These are phyloP conservation scores for Bradysia coprophila DNA, from an alignment of 1,140 invertebrate genomes.

Conservation along the genomic window DNA sequence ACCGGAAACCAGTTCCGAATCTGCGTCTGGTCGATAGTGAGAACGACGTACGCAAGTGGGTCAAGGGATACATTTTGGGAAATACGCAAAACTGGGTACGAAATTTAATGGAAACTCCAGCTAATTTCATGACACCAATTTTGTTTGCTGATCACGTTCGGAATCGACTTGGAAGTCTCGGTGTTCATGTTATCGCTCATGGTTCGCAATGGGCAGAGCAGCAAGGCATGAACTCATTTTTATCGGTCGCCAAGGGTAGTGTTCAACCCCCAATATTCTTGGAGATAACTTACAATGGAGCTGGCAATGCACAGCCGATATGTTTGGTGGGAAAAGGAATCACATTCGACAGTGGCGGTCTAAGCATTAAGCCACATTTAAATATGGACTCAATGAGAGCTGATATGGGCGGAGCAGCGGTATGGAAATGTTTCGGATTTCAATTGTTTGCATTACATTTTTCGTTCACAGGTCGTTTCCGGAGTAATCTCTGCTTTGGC, in stretches of 20 bases:
- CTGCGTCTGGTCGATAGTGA: constrained; percentile 18
- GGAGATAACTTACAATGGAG: constrained; percentile 37
- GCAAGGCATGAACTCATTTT: constrained; percentile 51
- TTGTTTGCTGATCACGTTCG: constrained; percentile 46
- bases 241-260: constrained; percentile 54
- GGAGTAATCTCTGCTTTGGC: constrained; percentile 46
- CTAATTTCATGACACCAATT: constrained; percentile 66
- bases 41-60: constrained; percentile 35
- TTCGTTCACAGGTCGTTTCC: too few relatives aligned
- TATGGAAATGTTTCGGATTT: too few relatives aligned
- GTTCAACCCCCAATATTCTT: constrained; percentile 49
- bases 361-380: constrained; percentile 54
- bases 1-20: constrained; percentile 29
- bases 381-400: constrained; percentile 69
- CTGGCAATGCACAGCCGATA: constrained; percentile 30
- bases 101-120: constrained; percentile 51
- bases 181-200: constrained; percentile 36
- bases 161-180: constrained; percentile 27
- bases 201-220: constrained; percentile 43
- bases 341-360: constrained; percentile 76
- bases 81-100: constrained; percentile 65
- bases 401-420: constrained; percentile 79
- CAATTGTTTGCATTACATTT: too few relatives aligned
- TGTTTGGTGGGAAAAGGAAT: constrained; percentile 64
- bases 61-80: constrained; percentile 42